A percentile compares a stretch with the other conserved stretches of the same genome.
These are phyloP conservation scores for Oreocharis arfaki DNA, from an alignment of 2,113 vertebrate genomes.

Conservation along the genomic window DNA sequence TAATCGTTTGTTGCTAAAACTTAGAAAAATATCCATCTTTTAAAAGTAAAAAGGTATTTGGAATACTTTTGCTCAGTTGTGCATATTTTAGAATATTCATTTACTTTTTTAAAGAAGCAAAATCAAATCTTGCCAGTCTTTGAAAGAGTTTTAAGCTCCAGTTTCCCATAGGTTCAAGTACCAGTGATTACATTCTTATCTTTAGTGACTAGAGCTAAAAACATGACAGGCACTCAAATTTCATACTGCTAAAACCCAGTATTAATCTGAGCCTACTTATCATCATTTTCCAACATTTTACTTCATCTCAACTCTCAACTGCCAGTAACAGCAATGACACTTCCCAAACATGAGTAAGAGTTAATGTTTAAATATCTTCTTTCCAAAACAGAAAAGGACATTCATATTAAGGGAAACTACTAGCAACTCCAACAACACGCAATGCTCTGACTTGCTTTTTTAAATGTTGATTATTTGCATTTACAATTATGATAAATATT, in stretches of 20 bases:
- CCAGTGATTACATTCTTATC: not conserved
- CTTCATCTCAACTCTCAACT: not conserved
- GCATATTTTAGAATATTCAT: not conserved
- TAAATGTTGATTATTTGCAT: not conserved
- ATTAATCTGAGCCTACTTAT: not conserved
- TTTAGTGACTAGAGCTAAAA: not conserved
- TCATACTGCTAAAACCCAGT: not conserved
- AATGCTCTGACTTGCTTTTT: not conserved
- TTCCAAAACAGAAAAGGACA: not conserved
- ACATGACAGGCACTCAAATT: not conserved
- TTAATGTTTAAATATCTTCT: not conserved
- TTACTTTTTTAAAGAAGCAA: not conserved
- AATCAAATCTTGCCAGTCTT: not conserved
- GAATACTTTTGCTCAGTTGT: not conserved
- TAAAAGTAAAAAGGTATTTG: not conserved
- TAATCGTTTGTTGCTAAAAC: not conserved
- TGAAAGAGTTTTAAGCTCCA: not conserved
- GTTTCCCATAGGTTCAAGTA: not conserved
- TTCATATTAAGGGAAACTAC: not conserved
- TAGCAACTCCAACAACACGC: not conserved
- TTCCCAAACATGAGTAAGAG: not conserved
- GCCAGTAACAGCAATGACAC: not conserved
- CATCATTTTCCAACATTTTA: not conserved
- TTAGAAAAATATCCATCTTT: not conserved
- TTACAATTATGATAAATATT: not conserved